Evolutionary conservation across 2,888 invertebrate species (phyloP).

Genomic region (Gisinianus flammeolus): DNA sequence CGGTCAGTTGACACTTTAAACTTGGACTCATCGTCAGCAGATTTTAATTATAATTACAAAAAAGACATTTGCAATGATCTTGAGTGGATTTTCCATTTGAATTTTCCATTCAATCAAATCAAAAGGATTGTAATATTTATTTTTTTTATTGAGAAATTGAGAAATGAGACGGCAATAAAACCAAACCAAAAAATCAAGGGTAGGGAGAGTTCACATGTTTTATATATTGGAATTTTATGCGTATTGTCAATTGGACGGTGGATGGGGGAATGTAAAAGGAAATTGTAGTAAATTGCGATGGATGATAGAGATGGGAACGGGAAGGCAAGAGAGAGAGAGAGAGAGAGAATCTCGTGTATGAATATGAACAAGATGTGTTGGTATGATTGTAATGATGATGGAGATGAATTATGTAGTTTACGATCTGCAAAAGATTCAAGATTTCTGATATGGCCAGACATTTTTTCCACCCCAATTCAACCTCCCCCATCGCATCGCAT

Average conservation of each 20-base stretch:
- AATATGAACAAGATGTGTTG: neutral
- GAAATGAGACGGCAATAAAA: too few species aligned
- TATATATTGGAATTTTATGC: neutral
- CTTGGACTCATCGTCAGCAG: too few species aligned
- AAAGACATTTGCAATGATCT: too few species aligned
- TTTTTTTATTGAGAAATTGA: too few species aligned
- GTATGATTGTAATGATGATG: constrained; percentile 1
- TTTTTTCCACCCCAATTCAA: too few species aligned
- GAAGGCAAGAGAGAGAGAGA: neutral
- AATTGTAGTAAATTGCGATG: neutral
- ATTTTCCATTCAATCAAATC: too few species aligned
- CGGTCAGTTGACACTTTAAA: too few species aligned
- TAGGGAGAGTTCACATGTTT: neutral
- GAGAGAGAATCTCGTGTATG: neutral
- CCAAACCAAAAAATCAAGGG: neutral
- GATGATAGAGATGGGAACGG: neutral
- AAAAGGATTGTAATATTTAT: too few species aligned
- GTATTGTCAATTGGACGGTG: neutral
- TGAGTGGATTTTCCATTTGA: too few species aligned
- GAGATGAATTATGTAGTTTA: constrained; percentile 21
- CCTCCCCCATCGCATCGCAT: too few species aligned
- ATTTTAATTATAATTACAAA: too few species aligned
- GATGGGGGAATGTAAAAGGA: neutral
- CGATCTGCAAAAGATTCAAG: neutral
- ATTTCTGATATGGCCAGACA: neutral